phyloP scores from a whole-genome alignment of 2,113 vertebrate genomes.

The Elachura formosa region DNA sequence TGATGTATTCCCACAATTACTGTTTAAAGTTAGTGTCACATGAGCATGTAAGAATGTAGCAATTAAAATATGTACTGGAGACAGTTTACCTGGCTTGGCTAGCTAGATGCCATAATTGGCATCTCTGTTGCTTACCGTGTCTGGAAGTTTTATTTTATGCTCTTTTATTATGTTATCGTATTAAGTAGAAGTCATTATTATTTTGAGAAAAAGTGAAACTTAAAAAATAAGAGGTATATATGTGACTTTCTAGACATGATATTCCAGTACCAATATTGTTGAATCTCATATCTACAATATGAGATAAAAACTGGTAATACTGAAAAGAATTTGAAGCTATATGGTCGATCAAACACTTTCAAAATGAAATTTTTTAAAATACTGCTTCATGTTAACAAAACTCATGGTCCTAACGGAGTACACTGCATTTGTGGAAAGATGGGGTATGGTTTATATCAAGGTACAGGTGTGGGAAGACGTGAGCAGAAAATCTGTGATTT shows the following conservation, averaged over 20 bases:
- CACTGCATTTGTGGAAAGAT: not conserved
- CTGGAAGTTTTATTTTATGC: not conserved
- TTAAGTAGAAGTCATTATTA: not conserved
- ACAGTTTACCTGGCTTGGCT: not conserved
- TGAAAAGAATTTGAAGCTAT: not conserved
- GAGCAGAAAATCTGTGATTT: not conserved
- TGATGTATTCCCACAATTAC: not conserved
- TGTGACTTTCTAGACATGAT: not conserved
- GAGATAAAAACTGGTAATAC: not conserved
- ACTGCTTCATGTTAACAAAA: not conserved
- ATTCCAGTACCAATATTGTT: not conserved
- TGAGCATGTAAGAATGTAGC: not conserved
- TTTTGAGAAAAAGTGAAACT: not conserved
- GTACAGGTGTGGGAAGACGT: not conserved
- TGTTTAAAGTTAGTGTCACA: not conserved
- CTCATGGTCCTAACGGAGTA: not conserved
- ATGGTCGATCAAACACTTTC: not conserved
- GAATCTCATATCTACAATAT: rapidly evolving
- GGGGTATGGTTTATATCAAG: not conserved
- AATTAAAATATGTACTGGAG: not conserved
- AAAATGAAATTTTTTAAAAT: not conserved
- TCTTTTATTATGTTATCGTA: not conserved
- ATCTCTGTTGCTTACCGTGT: not conserved
- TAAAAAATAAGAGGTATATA: not conserved
- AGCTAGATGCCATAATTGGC: not conserved